These are phyloP conservation scores for Myotis findleyi DNA, from an alignment of 2,797 vertebrate genomes.

Conservation along the genomic window DNA sequence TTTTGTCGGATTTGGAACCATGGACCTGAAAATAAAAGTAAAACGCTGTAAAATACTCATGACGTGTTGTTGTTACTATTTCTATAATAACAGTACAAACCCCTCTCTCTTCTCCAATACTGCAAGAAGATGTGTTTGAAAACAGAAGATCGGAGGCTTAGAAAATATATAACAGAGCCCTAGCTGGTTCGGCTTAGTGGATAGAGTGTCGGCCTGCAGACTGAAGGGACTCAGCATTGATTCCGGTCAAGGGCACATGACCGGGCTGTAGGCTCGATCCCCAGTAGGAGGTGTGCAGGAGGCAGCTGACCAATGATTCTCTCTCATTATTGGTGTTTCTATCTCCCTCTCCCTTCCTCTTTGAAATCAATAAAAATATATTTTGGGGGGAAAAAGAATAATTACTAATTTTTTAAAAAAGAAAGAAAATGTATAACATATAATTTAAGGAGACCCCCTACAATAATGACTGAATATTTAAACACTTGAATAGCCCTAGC, in stretches of 20 bases:
- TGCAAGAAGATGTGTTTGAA: background rate
- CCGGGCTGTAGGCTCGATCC: too few relatives aligned
- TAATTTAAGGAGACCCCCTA: background rate
- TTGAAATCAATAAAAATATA: too few relatives aligned
- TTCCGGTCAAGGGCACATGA: too few relatives aligned
- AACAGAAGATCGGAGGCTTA: background rate
- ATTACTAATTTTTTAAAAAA: background rate
- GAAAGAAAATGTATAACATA: background rate
- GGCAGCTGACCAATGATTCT: too few relatives aligned
- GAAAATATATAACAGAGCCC: background rate
- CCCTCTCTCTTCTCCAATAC: background rate
- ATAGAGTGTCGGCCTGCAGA: too few relatives aligned
- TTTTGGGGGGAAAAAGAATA: too few relatives aligned
- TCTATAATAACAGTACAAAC: background rate
- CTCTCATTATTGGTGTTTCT: too few relatives aligned
- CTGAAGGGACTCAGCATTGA: too few relatives aligned
- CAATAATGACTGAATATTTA: background rate
- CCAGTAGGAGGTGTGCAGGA: too few relatives aligned
- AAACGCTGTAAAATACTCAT: background rate
- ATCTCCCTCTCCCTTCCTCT: too few relatives aligned
- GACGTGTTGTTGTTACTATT: background rate
- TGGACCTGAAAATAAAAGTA: slow-evolving; percentile 91
- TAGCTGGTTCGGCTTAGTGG: background rate
- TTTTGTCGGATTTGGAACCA: slow-evolving; percentile 92
- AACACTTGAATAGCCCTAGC: background rate